These are phyloP conservation scores for Cherax quadricarinatus DNA, from an alignment of 1,140 invertebrate genomes.

Conservation along the genomic window DNA sequence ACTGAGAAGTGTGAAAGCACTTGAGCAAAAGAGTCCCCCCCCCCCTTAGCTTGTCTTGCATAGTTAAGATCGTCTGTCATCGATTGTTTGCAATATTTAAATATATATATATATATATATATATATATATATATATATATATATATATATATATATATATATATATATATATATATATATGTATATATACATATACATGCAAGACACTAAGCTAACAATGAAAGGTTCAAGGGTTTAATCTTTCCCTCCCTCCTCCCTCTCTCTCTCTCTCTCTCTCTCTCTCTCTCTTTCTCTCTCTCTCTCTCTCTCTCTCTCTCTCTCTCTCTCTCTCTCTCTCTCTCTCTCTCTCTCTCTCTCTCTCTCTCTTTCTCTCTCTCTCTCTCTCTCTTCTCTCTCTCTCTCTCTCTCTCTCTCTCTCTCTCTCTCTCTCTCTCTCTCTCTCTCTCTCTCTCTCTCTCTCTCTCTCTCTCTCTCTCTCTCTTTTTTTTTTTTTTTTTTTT, in stretches of 20 bases:
- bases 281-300: not conserved
- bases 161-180: no score
- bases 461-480: not conserved
- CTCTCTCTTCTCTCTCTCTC: not conserved
- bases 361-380: not conserved
- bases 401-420: not conserved
- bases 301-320: not conserved
- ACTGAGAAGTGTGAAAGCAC: no score
- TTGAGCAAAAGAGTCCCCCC: no score
- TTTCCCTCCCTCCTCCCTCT: not conserved
- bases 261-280: not conserved
- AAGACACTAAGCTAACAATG: no score
- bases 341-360: not conserved
- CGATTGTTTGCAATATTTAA: no score
- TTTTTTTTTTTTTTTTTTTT: not conserved
- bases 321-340: slow-evolving; percentile 11
- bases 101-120: no score
- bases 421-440: not conserved
- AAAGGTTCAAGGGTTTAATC: no score
- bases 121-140: no score
- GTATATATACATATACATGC: no score
- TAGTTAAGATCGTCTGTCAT: no score
- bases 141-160: no score
- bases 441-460: not conserved
- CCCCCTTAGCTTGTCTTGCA: no score